Evolutionary conservation across 2,888 invertebrate genomes (phyloP).

Genomic region (Parnassius apollo): DNA sequence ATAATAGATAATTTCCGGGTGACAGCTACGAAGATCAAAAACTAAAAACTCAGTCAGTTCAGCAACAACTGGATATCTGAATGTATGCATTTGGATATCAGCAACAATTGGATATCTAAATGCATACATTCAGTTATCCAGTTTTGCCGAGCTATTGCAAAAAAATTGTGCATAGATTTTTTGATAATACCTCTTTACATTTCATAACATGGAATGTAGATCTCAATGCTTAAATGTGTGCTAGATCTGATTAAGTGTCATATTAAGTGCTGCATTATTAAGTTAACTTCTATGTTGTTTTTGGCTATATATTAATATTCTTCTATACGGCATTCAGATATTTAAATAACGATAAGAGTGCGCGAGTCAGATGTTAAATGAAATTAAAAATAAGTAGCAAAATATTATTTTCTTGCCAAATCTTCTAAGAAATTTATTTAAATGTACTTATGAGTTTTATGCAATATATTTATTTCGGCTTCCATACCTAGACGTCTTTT

Average conservation of each 20-base stretch:
- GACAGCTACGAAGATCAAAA: slow-evolving; percentile 5
- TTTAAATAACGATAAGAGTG: neutral
- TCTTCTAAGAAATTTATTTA: slow-evolving; percentile 14
- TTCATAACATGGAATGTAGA: slow-evolving; percentile 24
- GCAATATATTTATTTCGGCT: slow-evolving; percentile 8
- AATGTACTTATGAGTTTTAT: slow-evolving; percentile 26
- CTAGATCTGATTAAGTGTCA: slow-evolving; percentile 28
- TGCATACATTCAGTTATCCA: too few relatives aligned
- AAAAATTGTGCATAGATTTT: neutral
- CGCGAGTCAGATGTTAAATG: neutral
- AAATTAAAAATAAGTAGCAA: slow-evolving; percentile 8
- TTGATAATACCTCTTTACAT: slow-evolving; percentile 16
- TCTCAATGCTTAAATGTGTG: slow-evolving; percentile 27
- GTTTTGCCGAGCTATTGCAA: too few relatives aligned
- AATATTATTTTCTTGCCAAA: slow-evolving; percentile 30
- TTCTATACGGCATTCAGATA: slow-evolving; percentile 11
- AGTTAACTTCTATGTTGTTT: neutral
- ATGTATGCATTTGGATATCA: neutral
- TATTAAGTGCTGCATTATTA: slow-evolving; percentile 15
- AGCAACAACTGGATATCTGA: slow-evolving; percentile 5
- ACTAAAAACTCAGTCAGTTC: neutral
- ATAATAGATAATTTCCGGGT: slow-evolving; percentile 2
- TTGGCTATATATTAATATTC: neutral
- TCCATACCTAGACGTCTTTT: slow-evolving; percentile 36
- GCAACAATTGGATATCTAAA: too few relatives aligned